Percentiles rank a stretch among this genome's conserved stretches.
Conservation (phyloP, 2,888 invertebrate species). For the Drosophila barbarae region DNA sequence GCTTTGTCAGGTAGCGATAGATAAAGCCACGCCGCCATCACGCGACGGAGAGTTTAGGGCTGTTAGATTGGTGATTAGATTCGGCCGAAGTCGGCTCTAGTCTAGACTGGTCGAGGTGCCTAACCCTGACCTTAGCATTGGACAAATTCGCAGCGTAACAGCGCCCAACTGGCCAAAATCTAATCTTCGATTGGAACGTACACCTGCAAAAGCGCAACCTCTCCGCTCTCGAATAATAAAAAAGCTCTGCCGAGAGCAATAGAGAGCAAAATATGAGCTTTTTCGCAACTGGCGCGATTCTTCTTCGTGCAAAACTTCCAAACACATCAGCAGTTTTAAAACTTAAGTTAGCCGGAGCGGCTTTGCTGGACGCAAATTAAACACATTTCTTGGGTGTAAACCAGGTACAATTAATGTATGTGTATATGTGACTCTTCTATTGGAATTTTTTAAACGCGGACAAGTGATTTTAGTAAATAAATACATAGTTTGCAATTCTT, state of each 20-base stretch:
- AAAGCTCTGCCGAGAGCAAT: slow-evolving; percentile 30
- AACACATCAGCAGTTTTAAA: slow-evolving; percentile 52
- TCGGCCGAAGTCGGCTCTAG: slow-evolving; percentile 14
- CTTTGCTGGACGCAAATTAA: slow-evolving; percentile 10
- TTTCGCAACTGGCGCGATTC: slow-evolving; percentile 21
- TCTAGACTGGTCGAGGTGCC: slow-evolving; percentile 26
- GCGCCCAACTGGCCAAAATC: slow-evolving; percentile 21
- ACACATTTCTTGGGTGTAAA: slow-evolving; percentile 20
- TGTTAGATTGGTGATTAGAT: slow-evolving; percentile 20
- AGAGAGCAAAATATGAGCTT: slow-evolving; percentile 10
- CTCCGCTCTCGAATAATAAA: background rate
- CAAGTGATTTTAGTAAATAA: slow-evolving; percentile 12
- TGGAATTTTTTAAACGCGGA: slow-evolving; percentile 5
- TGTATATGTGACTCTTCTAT: background rate
- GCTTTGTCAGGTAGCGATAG: background rate
- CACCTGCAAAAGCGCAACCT: slow-evolving; percentile 48
- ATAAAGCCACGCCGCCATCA: slow-evolving; percentile 13
- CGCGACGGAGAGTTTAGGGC: slow-evolving; percentile 3
- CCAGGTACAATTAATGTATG: slow-evolving; percentile 11
- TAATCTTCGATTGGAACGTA: slow-evolving; percentile 23
- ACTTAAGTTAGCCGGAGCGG: slow-evolving; percentile 35
- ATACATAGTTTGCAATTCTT: slow-evolving; percentile 19
- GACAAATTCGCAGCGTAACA: slow-evolving; percentile 7
- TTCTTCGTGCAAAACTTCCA: slow-evolving; percentile 43
- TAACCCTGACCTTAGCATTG: slow-evolving; percentile 60